phyloP scores from a whole-genome alignment of 2,113 vertebrate species.

The Actenoides hombroni region DNA sequence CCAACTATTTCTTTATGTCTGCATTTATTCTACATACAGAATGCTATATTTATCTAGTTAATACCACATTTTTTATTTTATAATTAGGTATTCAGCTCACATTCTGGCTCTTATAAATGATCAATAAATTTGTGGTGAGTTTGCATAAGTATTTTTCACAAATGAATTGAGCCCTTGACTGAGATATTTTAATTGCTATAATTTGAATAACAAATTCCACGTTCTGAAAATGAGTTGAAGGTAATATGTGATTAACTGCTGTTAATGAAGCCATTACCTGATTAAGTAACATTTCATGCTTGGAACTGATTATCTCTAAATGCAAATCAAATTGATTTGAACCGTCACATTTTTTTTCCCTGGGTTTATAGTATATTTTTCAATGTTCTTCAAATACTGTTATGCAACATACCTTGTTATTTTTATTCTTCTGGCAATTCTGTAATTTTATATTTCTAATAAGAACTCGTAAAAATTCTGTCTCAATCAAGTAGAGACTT shows the following conservation, averaged over 20 bases:
- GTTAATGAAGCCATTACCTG: slow-evolving; percentile 74
- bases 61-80: neutral
- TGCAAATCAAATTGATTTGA: slow-evolving; percentile 74
- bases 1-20: neutral
- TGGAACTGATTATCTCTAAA: slow-evolving; percentile 68
- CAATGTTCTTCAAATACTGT: neutral
- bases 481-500: neutral
- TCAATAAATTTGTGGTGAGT: slow-evolving; percentile 24
- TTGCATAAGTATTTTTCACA: slow-evolving; percentile 56
- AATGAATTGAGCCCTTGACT: slow-evolving; percentile 53
- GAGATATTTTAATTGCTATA: slow-evolving; percentile 74
- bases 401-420: neutral
- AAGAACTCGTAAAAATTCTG: neutral
- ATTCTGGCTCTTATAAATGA: slow-evolving; percentile 16
- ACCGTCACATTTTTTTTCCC: slow-evolving; percentile 35
- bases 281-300: slow-evolving; percentile 68
- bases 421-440: neutral
- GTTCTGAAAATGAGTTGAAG: slow-evolving; percentile 71
- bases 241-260: slow-evolving; percentile 70
- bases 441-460: neutral
- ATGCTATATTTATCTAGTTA: neutral
- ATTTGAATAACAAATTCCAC: slow-evolving; percentile 79
- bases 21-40: neutral
- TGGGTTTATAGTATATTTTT: neutral
- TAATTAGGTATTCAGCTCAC: slow-evolving; percentile 20